Evolutionary conservation across 2,888 invertebrate species (phyloP).

Genomic region (Uropetala carovei): DNA sequence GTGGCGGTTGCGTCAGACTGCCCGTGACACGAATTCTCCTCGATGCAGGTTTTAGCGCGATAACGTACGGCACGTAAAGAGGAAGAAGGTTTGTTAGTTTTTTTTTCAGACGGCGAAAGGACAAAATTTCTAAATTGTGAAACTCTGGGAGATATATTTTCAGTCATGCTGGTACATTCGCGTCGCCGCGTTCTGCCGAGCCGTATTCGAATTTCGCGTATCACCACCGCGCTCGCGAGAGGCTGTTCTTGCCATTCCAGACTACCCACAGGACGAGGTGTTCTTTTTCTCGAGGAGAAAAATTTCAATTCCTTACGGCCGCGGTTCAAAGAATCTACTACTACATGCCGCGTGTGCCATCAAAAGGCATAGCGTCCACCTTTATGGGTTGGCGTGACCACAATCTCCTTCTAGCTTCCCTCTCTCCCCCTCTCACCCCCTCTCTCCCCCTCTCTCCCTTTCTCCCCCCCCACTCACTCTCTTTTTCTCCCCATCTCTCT

Average conservation of each 20-base stretch:
- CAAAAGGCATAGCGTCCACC: no score
- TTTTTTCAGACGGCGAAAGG: background rate
- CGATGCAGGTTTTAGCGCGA: background rate
- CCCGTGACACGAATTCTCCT: background rate
- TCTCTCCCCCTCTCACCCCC: background rate
- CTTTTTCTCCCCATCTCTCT: background rate
- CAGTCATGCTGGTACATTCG: background rate
- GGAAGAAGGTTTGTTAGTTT: background rate
- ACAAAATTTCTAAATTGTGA: slow-evolving; percentile 19
- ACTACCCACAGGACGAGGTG: no score
- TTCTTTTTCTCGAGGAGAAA: no score
- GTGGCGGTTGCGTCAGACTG: background rate
- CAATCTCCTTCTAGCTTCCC: background rate
- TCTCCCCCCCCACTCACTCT: background rate
- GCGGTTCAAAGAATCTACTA: no score
- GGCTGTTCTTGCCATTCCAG: no score
- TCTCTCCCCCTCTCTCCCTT: background rate
- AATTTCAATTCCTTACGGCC: no score
- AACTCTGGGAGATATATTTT: background rate
- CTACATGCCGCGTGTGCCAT: no score
- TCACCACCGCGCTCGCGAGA: no score
- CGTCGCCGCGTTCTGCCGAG: background rate
- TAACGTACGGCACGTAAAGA: background rate
- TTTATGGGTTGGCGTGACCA: no score
- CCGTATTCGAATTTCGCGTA: no score